Percentiles rank a stretch among this genome's conserved stretches.
Conservation (phyloP, 2,888 invertebrate species). For the Alentia gelatinosa region DNA sequence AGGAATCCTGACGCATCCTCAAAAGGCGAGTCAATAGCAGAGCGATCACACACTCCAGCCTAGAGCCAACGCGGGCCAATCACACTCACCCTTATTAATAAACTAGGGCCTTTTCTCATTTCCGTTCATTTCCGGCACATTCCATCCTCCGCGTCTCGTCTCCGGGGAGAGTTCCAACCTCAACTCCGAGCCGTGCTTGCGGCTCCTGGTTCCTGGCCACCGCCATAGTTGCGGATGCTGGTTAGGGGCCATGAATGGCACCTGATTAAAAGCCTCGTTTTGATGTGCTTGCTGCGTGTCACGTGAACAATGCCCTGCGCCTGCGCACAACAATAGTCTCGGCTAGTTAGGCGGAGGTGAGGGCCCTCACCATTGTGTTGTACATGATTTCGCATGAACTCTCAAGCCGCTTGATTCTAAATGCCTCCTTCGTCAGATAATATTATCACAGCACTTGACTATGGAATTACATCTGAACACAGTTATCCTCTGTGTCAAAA, state of each 20-base stretch:
- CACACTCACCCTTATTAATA: constrained; percentile 24
- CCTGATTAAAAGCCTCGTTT: constrained; percentile 9
- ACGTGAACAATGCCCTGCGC: neutral
- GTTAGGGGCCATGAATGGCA: neutral
- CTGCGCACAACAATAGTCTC: neutral
- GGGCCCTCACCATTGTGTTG: neutral
- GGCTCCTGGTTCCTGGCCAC: neutral
- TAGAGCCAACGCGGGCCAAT: neutral
- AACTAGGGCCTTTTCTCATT: constrained; percentile 36
- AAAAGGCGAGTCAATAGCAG: constrained; percentile 2
- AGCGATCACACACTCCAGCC: neutral
- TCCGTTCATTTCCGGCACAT: constrained; percentile 30
- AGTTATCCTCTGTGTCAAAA: too few relatives aligned
- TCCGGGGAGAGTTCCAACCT: constrained; percentile 32
- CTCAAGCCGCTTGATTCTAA: neutral
- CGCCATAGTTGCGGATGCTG: neutral
- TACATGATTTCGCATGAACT: constrained; percentile 28
- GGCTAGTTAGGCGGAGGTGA: neutral
- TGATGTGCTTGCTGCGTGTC: constrained; percentile 18
- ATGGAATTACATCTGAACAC: neutral
- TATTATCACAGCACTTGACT: neutral
- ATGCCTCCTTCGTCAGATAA: neutral
- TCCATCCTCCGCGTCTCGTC: constrained; percentile 17
- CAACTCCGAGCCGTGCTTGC: neutral
- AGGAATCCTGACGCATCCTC: neutral